A percentile compares a stretch with the other conserved stretches of the same genome.
These are phyloP conservation scores for Bombus pyrosoma DNA, from an alignment of 1,140 invertebrate species.

Conservation along the genomic window DNA sequence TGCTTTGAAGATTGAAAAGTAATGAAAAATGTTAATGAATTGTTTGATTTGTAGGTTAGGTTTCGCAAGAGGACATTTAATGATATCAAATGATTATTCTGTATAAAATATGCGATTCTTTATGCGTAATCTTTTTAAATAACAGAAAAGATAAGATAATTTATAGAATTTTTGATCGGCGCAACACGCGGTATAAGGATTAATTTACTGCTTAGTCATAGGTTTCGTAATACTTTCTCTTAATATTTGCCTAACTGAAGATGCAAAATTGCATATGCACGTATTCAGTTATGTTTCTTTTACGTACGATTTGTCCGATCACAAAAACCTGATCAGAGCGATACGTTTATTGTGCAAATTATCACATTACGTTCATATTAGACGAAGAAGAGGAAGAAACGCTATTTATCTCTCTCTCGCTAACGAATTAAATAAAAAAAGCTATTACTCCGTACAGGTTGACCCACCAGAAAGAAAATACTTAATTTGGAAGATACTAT, in stretches of 20 bases:
- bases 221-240: slow-evolving; percentile 24
- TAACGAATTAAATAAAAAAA: slow-evolving; percentile 39
- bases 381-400: slow-evolving; percentile 37
- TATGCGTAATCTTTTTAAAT: slow-evolving; percentile 6
- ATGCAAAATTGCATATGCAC: slow-evolving; percentile 24
- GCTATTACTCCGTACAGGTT: background rate
- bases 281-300: background rate
- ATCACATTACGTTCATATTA: slow-evolving; percentile 57
- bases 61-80: background rate
- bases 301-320: slow-evolving; percentile 18
- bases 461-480: background rate
- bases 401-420: slow-evolving; percentile 7
- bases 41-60: background rate
- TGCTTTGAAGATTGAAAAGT: background rate
- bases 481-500: background rate
- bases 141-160: background rate
- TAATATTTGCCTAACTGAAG: slow-evolving; percentile 20
- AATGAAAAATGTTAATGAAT: background rate
- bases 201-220: slow-evolving; percentile 39
- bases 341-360: slow-evolving; percentile 63
- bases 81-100: slow-evolving; percentile 53
- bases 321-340: slow-evolving; percentile 26
- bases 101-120: slow-evolving; percentile 30
- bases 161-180: slow-evolving; percentile 32
- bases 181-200: slow-evolving; percentile 33